Evolutionary conservation across 37 sponge, comb jelly and placozoan genomes (phyloP).

Genomic region (Cliona cf. orientalis): DNA sequence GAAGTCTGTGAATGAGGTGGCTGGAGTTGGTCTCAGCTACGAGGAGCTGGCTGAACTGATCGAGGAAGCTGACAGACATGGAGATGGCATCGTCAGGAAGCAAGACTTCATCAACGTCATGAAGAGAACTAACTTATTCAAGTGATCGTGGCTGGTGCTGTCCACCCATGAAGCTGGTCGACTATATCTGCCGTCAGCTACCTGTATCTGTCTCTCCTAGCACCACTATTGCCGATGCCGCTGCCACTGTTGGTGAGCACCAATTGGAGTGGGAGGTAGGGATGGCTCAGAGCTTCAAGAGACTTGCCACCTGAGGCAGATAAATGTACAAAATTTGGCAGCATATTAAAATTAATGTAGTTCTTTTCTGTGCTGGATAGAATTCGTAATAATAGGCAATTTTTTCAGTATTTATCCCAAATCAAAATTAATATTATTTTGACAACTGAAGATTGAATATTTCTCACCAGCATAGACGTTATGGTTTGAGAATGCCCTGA

Average conservation of each 20-base stretch:
- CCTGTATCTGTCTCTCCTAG: too few relatives aligned
- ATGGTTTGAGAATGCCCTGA: slow-evolving; percentile 40
- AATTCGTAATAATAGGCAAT: too few relatives aligned
- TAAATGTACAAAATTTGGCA: background rate
- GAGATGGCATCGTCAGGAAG: slow-evolving; percentile 57
- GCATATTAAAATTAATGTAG: background rate
- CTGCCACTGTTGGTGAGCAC: background rate
- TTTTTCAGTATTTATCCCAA: too few relatives aligned
- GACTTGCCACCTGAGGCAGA: slow-evolving; percentile 24
- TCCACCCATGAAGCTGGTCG: too few relatives aligned
- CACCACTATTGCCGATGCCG: too few relatives aligned
- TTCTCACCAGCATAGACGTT: slow-evolving; percentile 32
- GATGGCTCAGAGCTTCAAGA: slow-evolving; percentile 17
- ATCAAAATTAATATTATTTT: background rate
- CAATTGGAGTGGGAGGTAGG: slow-evolving; percentile 23
- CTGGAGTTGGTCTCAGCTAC: background rate
- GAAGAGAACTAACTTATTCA: slow-evolving; percentile 63
- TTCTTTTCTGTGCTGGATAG: too few relatives aligned
- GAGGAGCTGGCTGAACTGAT: slow-evolving; percentile 71
- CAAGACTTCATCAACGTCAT: slow-evolving; percentile 65
- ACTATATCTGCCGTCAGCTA: background rate
- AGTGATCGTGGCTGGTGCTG: too few relatives aligned
- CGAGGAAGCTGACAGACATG: slow-evolving; percentile 72
- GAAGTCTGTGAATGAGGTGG: background rate
- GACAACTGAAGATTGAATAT: background rate